Evolutionary conservation across 2,113 vertebrate species (phyloP).

Genomic region (Limnothrissa miodon): DNA sequence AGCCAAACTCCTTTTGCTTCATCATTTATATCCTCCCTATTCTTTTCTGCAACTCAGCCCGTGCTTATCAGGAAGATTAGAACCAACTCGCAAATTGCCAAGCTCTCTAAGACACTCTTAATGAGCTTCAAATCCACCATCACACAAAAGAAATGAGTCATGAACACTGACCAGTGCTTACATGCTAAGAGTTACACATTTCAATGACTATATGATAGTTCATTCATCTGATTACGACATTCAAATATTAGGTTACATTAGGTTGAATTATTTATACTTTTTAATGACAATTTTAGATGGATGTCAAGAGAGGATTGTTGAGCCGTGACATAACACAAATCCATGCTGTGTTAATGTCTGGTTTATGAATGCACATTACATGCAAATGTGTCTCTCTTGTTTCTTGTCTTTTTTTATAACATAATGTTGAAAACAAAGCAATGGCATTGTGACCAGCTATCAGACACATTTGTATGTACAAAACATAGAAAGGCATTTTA

Average conservation of each 20-base stretch:
- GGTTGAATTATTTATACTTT: neutral
- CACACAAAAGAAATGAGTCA: neutral
- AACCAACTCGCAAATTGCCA: slow-evolving; percentile 36
- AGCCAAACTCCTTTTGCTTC: slow-evolving; percentile 28
- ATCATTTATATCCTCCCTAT: slow-evolving; percentile 35
- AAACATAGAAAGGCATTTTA: slow-evolving; percentile 54
- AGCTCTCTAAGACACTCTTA: slow-evolving; percentile 9
- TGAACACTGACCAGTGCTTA: neutral
- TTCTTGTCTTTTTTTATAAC: neutral
- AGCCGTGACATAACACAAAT: no score
- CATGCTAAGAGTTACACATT: neutral
- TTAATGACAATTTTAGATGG: neutral
- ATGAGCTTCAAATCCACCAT: neutral
- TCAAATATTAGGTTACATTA: neutral
- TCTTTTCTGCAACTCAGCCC: slow-evolving; percentile 27
- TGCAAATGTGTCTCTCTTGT: neutral
- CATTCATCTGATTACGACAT: neutral
- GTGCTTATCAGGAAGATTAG: slow-evolving; percentile 38
- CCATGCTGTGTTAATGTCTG: neutral
- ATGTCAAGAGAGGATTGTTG: neutral
- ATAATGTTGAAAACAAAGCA: neutral
- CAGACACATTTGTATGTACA: neutral
- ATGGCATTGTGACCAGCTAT: neutral
- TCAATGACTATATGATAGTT: neutral
- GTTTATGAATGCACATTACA: neutral